Conservation (phyloP, 2,113 vertebrate genomes). For the Panthera uncia region DNA sequence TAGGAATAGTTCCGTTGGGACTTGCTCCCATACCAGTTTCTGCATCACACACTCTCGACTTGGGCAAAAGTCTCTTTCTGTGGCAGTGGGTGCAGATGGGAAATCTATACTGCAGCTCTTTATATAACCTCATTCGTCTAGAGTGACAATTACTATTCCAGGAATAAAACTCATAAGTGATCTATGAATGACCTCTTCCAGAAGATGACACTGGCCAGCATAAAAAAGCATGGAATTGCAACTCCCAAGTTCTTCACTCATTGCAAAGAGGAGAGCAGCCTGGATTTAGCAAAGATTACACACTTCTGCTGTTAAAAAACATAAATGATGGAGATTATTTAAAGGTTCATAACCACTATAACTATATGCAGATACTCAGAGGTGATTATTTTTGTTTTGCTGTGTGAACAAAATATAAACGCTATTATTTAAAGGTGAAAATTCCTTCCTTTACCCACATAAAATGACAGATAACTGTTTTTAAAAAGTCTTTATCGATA, state of each 20-base stretch:
- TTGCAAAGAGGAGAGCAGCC: neutral
- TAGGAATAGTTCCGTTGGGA: conserved; percentile 17
- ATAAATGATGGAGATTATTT: neutral
- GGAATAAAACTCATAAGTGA: neutral
- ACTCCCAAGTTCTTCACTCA: neutral
- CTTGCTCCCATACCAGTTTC: neutral
- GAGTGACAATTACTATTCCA: neutral
- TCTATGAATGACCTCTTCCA: conserved; percentile 13
- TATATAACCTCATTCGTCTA: neutral
- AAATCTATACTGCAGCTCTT: neutral
- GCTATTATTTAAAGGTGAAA: neutral
- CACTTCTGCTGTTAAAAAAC: conserved; percentile 2
- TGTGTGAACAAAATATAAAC: neutral
- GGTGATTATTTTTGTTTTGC: neutral
- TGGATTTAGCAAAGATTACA: conserved; percentile 41
- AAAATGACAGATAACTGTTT: conserved; percentile 14
- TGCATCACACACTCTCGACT: neutral
- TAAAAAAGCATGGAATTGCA: conserved; percentile 6
- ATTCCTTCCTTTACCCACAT: neutral
- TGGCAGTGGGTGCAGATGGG: neutral
- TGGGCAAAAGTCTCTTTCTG: neutral
- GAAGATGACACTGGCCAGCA: neutral
- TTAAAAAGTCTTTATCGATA: neutral
- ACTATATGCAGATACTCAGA: neutral
- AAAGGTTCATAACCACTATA: neutral